These are phyloP conservation scores for Nibea albiflora DNA, from an alignment of 2,113 vertebrate species.

Conservation along the genomic window DNA sequence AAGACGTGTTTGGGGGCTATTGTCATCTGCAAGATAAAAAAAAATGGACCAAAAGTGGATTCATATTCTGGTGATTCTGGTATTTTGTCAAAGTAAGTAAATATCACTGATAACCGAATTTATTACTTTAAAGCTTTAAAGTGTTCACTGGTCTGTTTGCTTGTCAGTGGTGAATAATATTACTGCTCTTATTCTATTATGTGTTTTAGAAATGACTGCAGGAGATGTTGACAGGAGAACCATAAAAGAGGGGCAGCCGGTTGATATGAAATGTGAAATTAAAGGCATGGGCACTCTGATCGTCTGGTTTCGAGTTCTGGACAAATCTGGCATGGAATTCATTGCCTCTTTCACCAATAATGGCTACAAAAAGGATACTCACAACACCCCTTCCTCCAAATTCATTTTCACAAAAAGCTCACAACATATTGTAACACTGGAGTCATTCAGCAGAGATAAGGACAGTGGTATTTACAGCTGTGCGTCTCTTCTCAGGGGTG, in stretches of 20 bases:
- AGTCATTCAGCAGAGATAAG: neutral
- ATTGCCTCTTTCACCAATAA: constrained; percentile 30
- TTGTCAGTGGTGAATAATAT: neutral
- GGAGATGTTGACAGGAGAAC: accelerated
- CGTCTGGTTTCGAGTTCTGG: constrained; percentile 59
- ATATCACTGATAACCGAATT: neutral
- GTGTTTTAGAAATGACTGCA: constrained; percentile 23
- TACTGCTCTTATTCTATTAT: neutral
- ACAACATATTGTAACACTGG: neutral
- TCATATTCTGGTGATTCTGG: constrained; percentile 55
- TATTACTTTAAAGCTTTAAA: neutral
- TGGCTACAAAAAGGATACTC: accelerated
- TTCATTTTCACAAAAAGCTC: accelerated
- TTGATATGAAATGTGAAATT: neutral
- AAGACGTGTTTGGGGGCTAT: constrained; percentile 22
- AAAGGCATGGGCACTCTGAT: accelerated
- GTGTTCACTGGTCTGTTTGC: neutral
- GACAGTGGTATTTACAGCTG: constrained; percentile 79
- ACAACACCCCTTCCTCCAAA: accelerated
- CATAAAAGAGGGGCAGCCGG: accelerated
- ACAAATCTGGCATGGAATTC: constrained; percentile 49
- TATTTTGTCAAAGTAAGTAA: constrained; percentile 62
- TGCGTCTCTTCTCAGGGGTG: neutral
- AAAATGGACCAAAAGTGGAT: constrained; percentile 69
- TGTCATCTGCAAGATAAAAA: neutral